Base-by-base conservation (phyloP, 2,888 invertebrate species). In the Nasonovia ribisnigri region DNA sequence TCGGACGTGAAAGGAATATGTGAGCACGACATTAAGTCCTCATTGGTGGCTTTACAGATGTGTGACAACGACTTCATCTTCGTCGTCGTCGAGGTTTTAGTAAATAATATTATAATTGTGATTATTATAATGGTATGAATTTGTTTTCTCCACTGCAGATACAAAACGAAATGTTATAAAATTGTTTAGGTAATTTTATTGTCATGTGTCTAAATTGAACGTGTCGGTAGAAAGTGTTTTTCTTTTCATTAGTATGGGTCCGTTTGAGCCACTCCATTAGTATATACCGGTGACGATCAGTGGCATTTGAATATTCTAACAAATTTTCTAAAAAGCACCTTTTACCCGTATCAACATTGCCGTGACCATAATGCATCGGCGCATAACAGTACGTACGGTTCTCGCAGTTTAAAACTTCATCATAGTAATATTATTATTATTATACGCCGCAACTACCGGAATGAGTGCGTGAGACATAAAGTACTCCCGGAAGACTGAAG, bases 401-500 rank as follows among this genome's bases (percentile, higher is more conserved):
- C 8, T 20, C 36, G 77, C 36, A 20, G 46, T 67, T 67, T 36
- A 67, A 48, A 48, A 48, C 67, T 24, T 36, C 48, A 11, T 46
- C 3, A 67, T 48, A 24, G 67, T n/a, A 24, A 46, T 67, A 43
- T 67, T 42, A 36, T 42, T 67, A 43, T 67, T 42, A 36, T 42
- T 29, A 42, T 42, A n/a, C 60, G 5, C 20, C 77, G 36, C 42
- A 77, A 77, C 24, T 88, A 88, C 88, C 51, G 42, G 48, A 42
- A 26, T 11, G 51, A 16, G 16, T 20, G 43, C 43, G 24, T 5
- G 20, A 84, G 54, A 54, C n/a, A 91, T 29, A 57, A 43, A 91
- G 91, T 24, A 46, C 43, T 91, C 54, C 54, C 91, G 20, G n/a
- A 84, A 84, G 84, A 84, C 43, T 29, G 86, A 77, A 29, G n/a